Conservation (phyloP, 2,888 invertebrate genomes). For the Sinelater perroti region DNA sequence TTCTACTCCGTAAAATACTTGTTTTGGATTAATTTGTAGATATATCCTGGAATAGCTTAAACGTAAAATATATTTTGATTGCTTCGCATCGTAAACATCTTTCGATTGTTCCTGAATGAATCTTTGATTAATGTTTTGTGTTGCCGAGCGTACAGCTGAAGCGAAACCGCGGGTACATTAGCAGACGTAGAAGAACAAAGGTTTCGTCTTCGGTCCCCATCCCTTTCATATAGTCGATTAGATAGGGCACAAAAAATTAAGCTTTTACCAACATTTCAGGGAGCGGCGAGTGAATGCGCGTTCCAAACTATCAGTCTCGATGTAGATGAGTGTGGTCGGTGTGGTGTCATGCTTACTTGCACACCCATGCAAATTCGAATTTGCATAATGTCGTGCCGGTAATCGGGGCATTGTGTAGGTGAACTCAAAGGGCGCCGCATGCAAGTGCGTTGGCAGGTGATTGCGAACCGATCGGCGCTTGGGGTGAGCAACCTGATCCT, state of each 20-base stretch:
- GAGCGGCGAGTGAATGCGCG: slow-evolving; percentile 12
- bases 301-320: slow-evolving; percentile 23
- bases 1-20: too few species aligned
- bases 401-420: slow-evolving; percentile 35
- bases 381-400: slow-evolving; percentile 40
- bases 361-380: slow-evolving; percentile 31
- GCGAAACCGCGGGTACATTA: slow-evolving; percentile 4
- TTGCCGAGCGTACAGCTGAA: not conserved
- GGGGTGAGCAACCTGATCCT: slow-evolving; percentile 14
- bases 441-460: slow-evolving; percentile 22
- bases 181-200: slow-evolving; percentile 2
- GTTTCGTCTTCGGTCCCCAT: not conserved
- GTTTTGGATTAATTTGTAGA: too few species aligned
- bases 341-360: slow-evolving; percentile 29
- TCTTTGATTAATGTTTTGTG: slow-evolving; percentile 8
- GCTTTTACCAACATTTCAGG: slow-evolving; percentile 20
- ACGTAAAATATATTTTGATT: too few species aligned
- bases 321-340: slow-evolving; percentile 20
- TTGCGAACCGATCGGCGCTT: slow-evolving; percentile 25
- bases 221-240: slow-evolving; percentile 19
- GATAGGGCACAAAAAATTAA: slow-evolving; percentile 20
- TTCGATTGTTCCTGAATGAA: slow-evolving; percentile 1
- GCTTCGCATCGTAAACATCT: not conserved
- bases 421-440: slow-evolving; percentile 18
- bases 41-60: too few species aligned